Evolutionary conservation across 2,888 invertebrate species (phyloP).

Genomic region (Torymus tubicola): DNA sequence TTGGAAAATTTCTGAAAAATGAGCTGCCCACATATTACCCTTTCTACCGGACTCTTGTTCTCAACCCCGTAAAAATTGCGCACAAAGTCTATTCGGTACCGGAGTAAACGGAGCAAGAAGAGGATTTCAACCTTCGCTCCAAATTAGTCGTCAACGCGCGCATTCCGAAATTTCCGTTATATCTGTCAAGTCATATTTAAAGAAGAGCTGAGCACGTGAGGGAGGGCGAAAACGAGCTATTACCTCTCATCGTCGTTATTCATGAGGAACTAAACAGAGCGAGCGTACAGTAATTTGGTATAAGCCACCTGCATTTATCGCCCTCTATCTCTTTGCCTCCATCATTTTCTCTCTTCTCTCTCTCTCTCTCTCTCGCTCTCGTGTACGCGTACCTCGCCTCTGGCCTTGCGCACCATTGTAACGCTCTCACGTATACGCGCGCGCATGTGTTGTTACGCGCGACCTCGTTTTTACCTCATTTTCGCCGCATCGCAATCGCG

Average conservation of each 20-base stretch:
- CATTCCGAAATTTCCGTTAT: too few relatives aligned
- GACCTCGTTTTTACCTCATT: constrained; percentile 53
- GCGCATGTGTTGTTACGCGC: constrained; percentile 16
- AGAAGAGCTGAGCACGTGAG: neutral
- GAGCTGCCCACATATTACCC: too few relatives aligned
- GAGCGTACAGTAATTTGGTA: constrained; percentile 40
- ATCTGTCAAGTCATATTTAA: too few relatives aligned
- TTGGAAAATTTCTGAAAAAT: too few relatives aligned
- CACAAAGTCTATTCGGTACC: too few relatives aligned
- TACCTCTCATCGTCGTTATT: constrained; percentile 21
- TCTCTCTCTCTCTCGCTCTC: constrained; percentile 3
- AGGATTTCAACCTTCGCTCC: too few relatives aligned
- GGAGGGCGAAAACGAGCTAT: neutral
- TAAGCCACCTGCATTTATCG: constrained; percentile 36
- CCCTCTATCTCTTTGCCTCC: neutral
- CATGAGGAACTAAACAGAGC: constrained; percentile 41
- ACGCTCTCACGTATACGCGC: constrained; percentile 1
- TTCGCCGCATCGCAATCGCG: neutral
- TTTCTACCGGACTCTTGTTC: too few relatives aligned
- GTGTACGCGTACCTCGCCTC: neutral
- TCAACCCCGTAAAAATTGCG: too few relatives aligned
- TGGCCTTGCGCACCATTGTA: constrained; percentile 21
- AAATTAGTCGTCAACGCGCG: too few relatives aligned
- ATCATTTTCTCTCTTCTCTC: constrained; percentile 12
- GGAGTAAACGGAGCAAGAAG: too few relatives aligned